Conservation (phyloP, 1,140 invertebrate species). For the Lasioglossum albipes region DNA sequence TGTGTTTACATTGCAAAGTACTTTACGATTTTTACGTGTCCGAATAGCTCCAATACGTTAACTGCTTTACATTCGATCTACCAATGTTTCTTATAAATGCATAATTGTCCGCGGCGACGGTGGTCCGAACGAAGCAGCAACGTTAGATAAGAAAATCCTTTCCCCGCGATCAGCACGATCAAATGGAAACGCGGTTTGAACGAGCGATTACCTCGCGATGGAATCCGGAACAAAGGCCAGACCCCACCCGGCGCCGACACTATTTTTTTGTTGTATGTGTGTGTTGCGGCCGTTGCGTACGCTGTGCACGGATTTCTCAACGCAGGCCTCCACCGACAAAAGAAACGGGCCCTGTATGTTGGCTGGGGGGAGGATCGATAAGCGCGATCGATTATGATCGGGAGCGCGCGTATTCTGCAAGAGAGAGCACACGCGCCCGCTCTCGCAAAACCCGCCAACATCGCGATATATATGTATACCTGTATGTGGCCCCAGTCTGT, state of each 20-base stretch:
- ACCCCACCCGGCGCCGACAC: constrained; percentile 13
- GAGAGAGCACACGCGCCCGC: constrained; percentile 43
- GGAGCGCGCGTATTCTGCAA: constrained; percentile 8
- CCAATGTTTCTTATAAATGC: no score
- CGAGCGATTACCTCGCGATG: constrained; percentile 15
- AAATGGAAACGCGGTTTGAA: neutral
- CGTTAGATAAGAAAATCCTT: neutral
- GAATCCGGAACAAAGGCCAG: constrained; percentile 42
- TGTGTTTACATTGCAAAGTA: no score
- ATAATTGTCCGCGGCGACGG: neutral
- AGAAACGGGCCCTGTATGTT: constrained; percentile 12
- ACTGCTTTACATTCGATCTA: no score
- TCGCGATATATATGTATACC: neutral
- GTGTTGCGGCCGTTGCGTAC: constrained; percentile 11
- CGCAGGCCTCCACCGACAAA: constrained; percentile 43
- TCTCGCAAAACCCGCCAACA: neutral
- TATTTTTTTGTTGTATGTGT: constrained; percentile 11
- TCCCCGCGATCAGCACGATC: neutral
- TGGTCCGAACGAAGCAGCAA: neutral
- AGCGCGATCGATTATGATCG: constrained; percentile 63
- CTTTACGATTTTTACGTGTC: no score
- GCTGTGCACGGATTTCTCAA: constrained; percentile 39
- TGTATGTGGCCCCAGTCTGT: constrained; percentile 33
- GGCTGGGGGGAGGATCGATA: constrained; percentile 47
- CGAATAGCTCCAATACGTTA: no score